phyloP scores from a whole-genome alignment of 2,888 invertebrate genomes.

The Psylliodes chrysocephalus region DNA sequence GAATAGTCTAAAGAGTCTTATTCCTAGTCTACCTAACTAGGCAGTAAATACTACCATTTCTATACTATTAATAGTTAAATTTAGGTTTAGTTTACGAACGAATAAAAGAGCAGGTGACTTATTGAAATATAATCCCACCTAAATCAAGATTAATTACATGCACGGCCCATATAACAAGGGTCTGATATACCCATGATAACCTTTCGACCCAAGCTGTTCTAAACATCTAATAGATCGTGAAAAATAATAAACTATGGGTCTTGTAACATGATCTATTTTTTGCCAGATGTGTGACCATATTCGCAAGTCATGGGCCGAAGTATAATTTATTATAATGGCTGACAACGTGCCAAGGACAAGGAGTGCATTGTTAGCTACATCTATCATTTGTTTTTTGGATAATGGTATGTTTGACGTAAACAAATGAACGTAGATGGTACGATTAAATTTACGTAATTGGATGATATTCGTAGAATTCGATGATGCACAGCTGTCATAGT shows the following conservation, averaged over 20 bases:
- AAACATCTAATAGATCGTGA: constrained; percentile 32
- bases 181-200: constrained; percentile 26
- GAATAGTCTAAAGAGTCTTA: no score
- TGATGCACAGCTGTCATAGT: not conserved
- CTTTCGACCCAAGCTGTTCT: constrained; percentile 25
- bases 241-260: constrained; percentile 29
- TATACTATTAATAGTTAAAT: no score
- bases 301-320: not conserved
- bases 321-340: constrained; percentile 3
- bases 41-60: no score
- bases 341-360: constrained; percentile 2
- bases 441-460: not conserved
- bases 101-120: no score
- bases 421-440: constrained; percentile 1
- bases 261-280: constrained; percentile 31
- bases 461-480: not conserved
- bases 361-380: not conserved
- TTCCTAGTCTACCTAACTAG: no score
- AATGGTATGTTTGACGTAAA: not conserved
- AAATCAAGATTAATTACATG: not conserved
- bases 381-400: not conserved
- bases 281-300: constrained; percentile 28
- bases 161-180: not conserved
- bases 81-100: no score
- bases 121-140: no score